A percentile compares a stretch with the other conserved stretches of the same genome.
phyloP scores from a whole-genome alignment of 1,140 invertebrate species.

The Drosophila rhopaloa region DNA sequence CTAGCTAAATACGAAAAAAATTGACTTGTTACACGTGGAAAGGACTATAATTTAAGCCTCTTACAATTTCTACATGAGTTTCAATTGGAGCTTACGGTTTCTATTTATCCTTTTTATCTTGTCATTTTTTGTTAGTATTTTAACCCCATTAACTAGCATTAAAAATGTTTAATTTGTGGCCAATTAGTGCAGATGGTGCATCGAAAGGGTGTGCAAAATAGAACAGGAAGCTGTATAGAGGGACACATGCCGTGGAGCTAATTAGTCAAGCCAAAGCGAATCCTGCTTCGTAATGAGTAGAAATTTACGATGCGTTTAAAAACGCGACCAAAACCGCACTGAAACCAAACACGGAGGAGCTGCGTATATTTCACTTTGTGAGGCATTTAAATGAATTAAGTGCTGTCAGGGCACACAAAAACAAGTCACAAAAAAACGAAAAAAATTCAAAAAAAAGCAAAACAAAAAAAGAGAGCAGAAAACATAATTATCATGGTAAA shows the following conservation, averaged over 20 bases:
- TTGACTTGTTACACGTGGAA: no score
- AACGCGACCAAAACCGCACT: conserved; percentile 22
- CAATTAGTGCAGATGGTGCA: conserved; percentile 17
- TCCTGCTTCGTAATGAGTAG: conserved; percentile 46
- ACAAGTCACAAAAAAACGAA: not conserved
- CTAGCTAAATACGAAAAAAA: no score
- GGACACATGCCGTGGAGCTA: conserved; percentile 7
- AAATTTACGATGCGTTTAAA: conserved; percentile 58
- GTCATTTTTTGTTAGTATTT: conserved; percentile 6
- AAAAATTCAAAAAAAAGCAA: not conserved
- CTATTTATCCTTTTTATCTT: not conserved
- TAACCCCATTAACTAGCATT: conserved; percentile 18
- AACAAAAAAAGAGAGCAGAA: conserved; percentile 18
- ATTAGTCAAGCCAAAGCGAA: conserved; percentile 25
- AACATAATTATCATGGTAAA: conserved; percentile 47
- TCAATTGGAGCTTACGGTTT: not conserved
- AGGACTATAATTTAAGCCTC: no score
- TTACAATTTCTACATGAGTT: not conserved
- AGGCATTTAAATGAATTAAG: conserved; percentile 65
- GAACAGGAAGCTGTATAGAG: conserved; percentile 9
- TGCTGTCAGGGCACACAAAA: conserved; percentile 29
- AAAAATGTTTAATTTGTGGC: conserved; percentile 18
- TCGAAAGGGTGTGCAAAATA: not conserved
- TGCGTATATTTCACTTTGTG: conserved; percentile 52
- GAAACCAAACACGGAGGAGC: conserved; percentile 20